Base-by-base conservation (phyloP, 1,140 invertebrate genomes). In the Habropoda laboriosa region DNA sequence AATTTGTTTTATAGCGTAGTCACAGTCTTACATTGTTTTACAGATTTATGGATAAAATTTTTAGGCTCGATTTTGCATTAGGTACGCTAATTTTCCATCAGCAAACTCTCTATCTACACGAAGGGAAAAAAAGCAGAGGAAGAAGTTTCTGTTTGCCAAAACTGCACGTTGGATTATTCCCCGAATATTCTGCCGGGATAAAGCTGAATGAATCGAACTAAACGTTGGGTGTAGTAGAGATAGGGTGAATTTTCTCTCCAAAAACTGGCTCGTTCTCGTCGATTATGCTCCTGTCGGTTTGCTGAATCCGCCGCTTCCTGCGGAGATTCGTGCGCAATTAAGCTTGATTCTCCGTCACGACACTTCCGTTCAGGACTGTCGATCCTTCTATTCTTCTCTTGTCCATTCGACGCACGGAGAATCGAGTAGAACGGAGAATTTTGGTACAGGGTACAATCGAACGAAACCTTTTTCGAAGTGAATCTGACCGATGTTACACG, bases 251-350 rank as follows among this genome's bases (percentile, higher is more conserved):
- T 42, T 8, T 21, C 24, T n/a, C 27, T 47, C 47, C 40, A 18
- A 67, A 74, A 76, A 76, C 24, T 63, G 49, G n/a, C 58, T 47
- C 42, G 45, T 74, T 66, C 57, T 66, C 73, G 27, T 66, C 61
- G 51, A 87, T 86, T 86, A 82, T 51, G 79, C 73, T 80, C 57
- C 81, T 80, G 71, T 67, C 76, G 83, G 80, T 80, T 82, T 61
- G 30, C 71, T 32, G 72, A 84, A 82, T 81, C 67, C 47, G 1
- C n/a, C 63, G 75, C n/a, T 58, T 66, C 49, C 55, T 60, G 70
- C 80, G 45, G 66, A 74, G 68, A 66, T 81, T 70, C 60, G 64
- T 57, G 58, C 38, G 45, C 77, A 85, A 81, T 85, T 78, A 79
- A 83, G 70, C 53, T 45, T 63, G 73, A 73, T 81, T 79, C 74